A percentile compares a stretch with the other conserved stretches of the same genome.
Evolutionary conservation across 2,888 invertebrate genomes (phyloP).

Genomic region (Polia nebulosa): DNA sequence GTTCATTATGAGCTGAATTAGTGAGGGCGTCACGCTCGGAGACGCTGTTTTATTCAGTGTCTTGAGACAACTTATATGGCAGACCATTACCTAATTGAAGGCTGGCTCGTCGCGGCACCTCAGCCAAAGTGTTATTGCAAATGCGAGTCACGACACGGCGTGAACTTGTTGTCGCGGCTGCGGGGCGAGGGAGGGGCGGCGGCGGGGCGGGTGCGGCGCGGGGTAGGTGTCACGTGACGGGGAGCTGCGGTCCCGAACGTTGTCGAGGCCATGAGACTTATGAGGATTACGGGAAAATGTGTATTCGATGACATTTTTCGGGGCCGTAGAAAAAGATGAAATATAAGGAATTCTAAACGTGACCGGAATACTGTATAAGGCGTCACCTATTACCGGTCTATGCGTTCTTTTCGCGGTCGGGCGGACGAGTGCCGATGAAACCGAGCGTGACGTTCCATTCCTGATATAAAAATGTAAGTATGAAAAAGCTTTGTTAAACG

Average conservation of each 20-base stretch:
- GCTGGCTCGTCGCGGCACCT: constrained; percentile 74
- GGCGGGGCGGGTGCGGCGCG: constrained; percentile 59
- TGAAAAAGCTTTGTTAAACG: constrained; percentile 91
- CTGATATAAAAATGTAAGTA: constrained; percentile 90
- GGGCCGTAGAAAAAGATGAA: constrained; percentile 90
- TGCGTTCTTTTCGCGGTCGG: constrained; percentile 88
- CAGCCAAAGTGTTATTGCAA: constrained; percentile 76
- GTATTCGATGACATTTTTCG: constrained; percentile 91
- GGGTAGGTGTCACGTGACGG: constrained; percentile 74
- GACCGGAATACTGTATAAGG: constrained; percentile 86
- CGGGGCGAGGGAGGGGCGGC: constrained; percentile 25
- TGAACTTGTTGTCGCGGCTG: constrained; percentile 80
- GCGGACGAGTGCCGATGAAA: constrained; percentile 86
- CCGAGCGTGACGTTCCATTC: constrained; percentile 90
- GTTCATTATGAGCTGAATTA: constrained; percentile 61
- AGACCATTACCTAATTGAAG: constrained; percentile 79
- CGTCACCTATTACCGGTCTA: constrained; percentile 90
- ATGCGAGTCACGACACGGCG: constrained; percentile 85
- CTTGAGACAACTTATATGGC: constrained; percentile 74
- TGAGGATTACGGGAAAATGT: constrained; percentile 91
- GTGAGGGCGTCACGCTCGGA: constrained; percentile 55
- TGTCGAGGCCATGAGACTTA: constrained; percentile 88
- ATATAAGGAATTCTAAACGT: constrained; percentile 91
- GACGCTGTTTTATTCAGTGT: constrained; percentile 70
- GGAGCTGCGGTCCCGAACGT: constrained; percentile 75